Conservation (phyloP, 2,888 invertebrate species). For the Merodon equestris region DNA sequence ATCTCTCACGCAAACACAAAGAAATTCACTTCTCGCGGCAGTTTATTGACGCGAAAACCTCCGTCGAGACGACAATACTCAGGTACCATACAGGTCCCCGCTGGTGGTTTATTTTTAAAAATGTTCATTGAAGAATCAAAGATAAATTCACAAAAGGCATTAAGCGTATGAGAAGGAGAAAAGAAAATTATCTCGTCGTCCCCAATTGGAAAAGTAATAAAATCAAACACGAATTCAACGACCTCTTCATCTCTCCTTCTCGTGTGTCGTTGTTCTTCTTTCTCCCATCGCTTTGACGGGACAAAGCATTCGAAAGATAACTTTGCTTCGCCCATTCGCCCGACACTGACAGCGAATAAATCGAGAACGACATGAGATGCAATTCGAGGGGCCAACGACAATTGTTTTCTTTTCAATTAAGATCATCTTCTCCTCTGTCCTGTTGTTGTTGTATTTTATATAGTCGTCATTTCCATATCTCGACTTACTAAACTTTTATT, state of each 20-base stretch:
- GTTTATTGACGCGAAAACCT: too few species aligned
- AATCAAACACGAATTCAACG: conserved; percentile 37
- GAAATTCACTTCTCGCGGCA: not conserved
- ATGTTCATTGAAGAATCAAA: too few species aligned
- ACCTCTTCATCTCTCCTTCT: conserved; percentile 36
- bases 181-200: conserved; percentile 30
- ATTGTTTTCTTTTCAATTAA: not conserved
- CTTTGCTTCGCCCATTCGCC: conserved; percentile 19
- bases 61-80: not conserved
- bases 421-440: not conserved
- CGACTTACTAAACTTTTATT: too few species aligned
- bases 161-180: not conserved
- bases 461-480: too few species aligned
- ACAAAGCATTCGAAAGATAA: conserved; percentile 10
- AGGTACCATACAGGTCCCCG: conserved; percentile 6
- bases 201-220: conserved; percentile 16
- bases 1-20: conserved; percentile 1
- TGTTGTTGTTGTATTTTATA: too few species aligned
- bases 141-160: too few species aligned
- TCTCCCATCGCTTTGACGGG: conserved; percentile 7
- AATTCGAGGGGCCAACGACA: too few species aligned
- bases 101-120: too few species aligned
- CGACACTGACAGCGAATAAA: conserved; percentile 3
- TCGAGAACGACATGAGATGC: too few species aligned
- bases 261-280: conserved; percentile 7